Conservation (phyloP, 2,797 vertebrate species). For the Megaceryle alcyon region DNA sequence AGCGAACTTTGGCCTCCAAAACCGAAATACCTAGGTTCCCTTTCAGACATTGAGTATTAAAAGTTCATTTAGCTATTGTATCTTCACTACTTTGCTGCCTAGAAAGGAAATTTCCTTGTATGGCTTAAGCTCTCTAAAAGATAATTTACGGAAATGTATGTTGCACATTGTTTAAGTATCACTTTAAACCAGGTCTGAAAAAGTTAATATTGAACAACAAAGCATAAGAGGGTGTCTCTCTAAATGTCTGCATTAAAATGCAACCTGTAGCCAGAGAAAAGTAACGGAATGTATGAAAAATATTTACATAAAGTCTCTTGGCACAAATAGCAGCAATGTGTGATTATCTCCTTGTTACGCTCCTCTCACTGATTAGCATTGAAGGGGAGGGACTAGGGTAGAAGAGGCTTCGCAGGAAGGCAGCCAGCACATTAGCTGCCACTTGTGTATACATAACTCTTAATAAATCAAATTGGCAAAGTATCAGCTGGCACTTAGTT, state of each 20-base stretch:
- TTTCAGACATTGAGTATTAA: background rate
- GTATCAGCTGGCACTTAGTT: constrained; percentile 31
- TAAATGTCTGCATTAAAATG: background rate
- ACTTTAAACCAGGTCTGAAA: background rate
- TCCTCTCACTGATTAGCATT: constrained; percentile 31
- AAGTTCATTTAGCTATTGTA: background rate
- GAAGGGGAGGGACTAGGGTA: constrained; percentile 42
- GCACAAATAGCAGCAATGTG: background rate
- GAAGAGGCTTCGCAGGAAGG: constrained; percentile 11
- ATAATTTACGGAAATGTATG: background rate
- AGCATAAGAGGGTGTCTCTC: background rate
- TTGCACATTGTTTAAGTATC: background rate
- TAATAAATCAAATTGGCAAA: constrained; percentile 60
- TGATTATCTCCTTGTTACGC: constrained; percentile 34
- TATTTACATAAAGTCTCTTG: constrained; percentile 35
- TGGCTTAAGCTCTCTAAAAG: background rate
- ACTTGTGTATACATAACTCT: constrained; percentile 17
- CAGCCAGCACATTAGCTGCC: constrained; percentile 50
- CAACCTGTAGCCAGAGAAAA: background rate
- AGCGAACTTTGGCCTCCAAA: background rate
- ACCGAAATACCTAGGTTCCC: background rate
- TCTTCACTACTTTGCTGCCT: background rate
- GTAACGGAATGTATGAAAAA: background rate
- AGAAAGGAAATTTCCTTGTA: background rate
- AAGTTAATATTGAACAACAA: fast-evolving